Evolutionary conservation across 1,140 invertebrate genomes (phyloP), one percentile per base, ranked within the genome.

Genomic region (Bemisia tabaci): DNA sequence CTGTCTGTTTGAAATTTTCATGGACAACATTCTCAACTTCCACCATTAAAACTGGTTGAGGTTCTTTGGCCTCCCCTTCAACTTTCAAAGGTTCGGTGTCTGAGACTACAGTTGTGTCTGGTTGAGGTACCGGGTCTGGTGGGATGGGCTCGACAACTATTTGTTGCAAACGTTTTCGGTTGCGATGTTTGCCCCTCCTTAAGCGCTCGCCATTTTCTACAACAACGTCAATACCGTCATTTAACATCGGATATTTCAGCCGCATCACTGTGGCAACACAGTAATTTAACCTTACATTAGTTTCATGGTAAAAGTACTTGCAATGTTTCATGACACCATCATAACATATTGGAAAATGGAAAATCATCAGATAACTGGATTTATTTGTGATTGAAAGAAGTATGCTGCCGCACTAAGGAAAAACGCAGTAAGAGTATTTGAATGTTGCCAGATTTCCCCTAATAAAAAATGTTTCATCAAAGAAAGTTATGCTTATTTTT

Each of bases 1-100:
- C 92, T 21, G 89, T 96, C 76, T 90, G 89, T 70, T 88, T 83
- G 77, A 95, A 98, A 70, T 90, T 88, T 67, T 95, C 88, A 75
- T 95, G 90, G 33, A 85, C 82, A 60, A 98, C 76, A 82, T 99
- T 99, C 77, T 97, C 93, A 27, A 95, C 92, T 79, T 96, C 92
- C 0, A 91, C 94, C 89, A 98, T 95, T 27, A 98, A 78, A 12
- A 98, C 81, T 59, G 81, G 80, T 68, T 80, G 74, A 12, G 65
- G 60, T 21, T 58, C 59, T 5, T 62, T 67, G 26, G 68, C 67
- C 27, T 65, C 66, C 9, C 9, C 59, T 23, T 67, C 62, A 1
- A 68, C 26, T 12, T 25, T 23, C 62, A 59, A 26, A 65, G 69
- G 68, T 12, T n/a, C 58, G 59, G 64, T 26, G 68, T 65, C 62